Conservation (phyloP, 2,888 invertebrate genomes). For the Cylindroiulus punctatus region DNA sequence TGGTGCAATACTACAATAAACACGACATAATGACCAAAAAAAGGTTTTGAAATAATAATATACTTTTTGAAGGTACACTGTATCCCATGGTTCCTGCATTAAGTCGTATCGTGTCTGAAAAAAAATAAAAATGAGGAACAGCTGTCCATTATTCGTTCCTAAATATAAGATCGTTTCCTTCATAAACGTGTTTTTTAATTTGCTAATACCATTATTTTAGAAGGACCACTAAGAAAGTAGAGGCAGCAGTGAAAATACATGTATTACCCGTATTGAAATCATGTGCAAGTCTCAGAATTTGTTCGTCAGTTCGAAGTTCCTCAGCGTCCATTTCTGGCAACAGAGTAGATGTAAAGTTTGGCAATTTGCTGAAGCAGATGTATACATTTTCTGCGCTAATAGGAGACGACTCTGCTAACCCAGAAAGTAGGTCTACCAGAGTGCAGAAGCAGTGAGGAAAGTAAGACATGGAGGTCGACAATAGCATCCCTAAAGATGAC, state of each 20-base stretch:
- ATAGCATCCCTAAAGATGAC: slow-evolving; percentile 62
- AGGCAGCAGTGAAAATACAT: too few relatives aligned
- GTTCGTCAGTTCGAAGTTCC: slow-evolving; percentile 20
- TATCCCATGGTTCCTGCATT: slow-evolving; percentile 37
- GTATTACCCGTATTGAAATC: slow-evolving; percentile 46
- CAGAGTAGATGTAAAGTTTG: not conserved
- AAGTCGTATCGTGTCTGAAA: slow-evolving; percentile 17
- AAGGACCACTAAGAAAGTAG: too few relatives aligned
- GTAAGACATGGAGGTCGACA: slow-evolving; percentile 61
- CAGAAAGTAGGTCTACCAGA: slow-evolving; percentile 62
- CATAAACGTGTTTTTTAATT: too few relatives aligned
- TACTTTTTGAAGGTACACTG: slow-evolving; percentile 25
- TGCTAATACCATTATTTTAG: too few relatives aligned
- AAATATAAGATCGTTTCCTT: too few relatives aligned
- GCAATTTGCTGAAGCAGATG: slow-evolving; percentile 26
- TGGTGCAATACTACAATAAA: not conserved
- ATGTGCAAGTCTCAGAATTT: not conserved
- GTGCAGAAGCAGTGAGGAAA: slow-evolving; percentile 64
- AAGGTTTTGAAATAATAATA: too few relatives aligned
- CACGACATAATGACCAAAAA: too few relatives aligned
- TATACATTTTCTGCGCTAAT: slow-evolving; percentile 59
- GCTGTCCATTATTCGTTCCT: not conserved
- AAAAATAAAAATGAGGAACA: not conserved
- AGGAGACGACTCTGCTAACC: slow-evolving; percentile 60
- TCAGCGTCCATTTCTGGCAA: slow-evolving; percentile 11